Base-by-base conservation (phyloP, 1,140 invertebrate genomes). In the Zophobas morio region DNA sequence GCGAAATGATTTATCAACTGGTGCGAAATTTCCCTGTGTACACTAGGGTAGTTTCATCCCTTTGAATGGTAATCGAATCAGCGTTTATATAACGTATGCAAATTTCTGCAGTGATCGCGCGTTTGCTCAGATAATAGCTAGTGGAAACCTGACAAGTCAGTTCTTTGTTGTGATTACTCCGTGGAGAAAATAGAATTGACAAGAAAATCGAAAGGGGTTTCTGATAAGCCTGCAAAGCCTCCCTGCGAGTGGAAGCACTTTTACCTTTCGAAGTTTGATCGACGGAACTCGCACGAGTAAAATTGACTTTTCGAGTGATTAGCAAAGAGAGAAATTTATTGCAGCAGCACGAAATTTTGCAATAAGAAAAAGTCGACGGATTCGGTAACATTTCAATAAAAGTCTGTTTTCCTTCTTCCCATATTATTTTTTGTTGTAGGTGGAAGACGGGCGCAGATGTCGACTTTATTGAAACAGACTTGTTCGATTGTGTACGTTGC, bases 201-300 rank as follows among this genome's bases (percentile, higher is more conserved):
- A 66, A 66, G 33, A 66, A 39, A 42, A 40, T 66, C 60, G 42
- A 40, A 66, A 32, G 8, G 60, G 60, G 35, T 66, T 66, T 66
- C 35, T 66, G 3, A 39, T 66, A 66, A 66, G 60, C 60, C 39
- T 66, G 20, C 42, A 42, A 66, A 66, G 60, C 60, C 42, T 66
- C 42, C 3, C 60, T 36, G 60, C 20, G 20, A 20, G 39, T 39
- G 39, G 37, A 66, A 66, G 37, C 60, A 66, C 60, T 66, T 57
- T 60, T 66, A 66, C 60, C 60, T 66, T 66, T 66, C 42, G 37
- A 66, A 66, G n/a, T 66, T 33, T 42, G 60, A 60, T 33, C 60
- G n/a, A 20, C 60, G 42, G 33, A 66, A 32, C 42, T 33, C 39
- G 20, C 4, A n/a, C 60, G 37, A 39, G 32, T 34, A 32, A 5